Evolutionary conservation across 1,140 invertebrate species (phyloP), one percentile per base, ranked within the genome.

Genomic region (Cyrtorhinus lividipennis): DNA sequence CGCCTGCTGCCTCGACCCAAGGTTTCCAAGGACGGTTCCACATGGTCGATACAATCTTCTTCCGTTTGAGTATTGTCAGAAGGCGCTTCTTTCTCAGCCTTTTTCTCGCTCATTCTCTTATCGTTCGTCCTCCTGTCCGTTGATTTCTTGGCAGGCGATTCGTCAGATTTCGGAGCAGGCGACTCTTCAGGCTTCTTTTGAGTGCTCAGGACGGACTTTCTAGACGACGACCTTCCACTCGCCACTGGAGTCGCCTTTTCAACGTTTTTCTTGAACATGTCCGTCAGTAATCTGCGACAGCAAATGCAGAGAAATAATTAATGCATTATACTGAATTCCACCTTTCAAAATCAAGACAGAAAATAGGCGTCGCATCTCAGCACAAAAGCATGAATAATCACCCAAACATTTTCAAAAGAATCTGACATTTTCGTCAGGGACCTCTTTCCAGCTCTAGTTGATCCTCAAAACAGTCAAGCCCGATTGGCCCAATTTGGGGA

Each of bases 131-230:
- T 38, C 15, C 30, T 38, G 5, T 38, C 30, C 30, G 15, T 5
- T 38, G 30, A 8, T 15, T 15, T 38, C 15, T 15, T 38, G 30
- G n/a, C n/a, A n/a, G n/a, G n/a, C n/a, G n/a, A n/a, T n/a, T n/a
- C n/a, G n/a, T n/a, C n/a, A n/a, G n/a, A n/a, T n/a, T n/a, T n/a
- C 30, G 30, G 30, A 38, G 5, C 15, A 8, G 30, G 30, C 68
- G 76, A 71, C 58, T 77, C 73, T 62, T 75, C 74, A 1, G 73
- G 73, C 2, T 74, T 75, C 46, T 75, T 73, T 56, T 46, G 45
- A 58, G 15, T 62, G 20, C 12, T 26, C 18, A 23, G 20, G 3
- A 2, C 24, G 3, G 5, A 23, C 24, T 57, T 24, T 8, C 20
- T 23, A 23, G 20, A 15, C 5, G 48, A 23, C 5, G 48, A 23